Base-by-base conservation (phyloP, 2,888 invertebrate genomes). In the Mythimna pallens region DNA sequence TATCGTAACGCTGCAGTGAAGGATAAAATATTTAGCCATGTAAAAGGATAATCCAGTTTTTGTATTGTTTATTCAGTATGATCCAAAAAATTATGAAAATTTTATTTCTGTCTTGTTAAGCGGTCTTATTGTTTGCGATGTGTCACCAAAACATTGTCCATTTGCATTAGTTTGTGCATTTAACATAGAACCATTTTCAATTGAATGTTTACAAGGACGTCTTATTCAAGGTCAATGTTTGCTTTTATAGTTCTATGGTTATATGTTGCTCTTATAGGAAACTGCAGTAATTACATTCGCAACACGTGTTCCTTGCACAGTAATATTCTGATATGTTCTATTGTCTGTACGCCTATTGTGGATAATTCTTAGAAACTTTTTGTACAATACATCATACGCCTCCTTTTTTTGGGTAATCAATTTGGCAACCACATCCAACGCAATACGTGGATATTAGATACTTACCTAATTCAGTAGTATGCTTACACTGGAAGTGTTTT, bases 181-280 rank as follows among this genome's bases (percentile, higher is more conserved):
- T 43, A 65, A 52, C 50, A 70, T 65, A 52, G 52, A 72, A 65
- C 61, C 43, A 79, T 84, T 76, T 72, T 69, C 62, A 77, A 78
- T 73, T 83, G 71, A 83, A 77, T 84, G 77, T 84, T 84, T 78
- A 79, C 92, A 94, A 94, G 93, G 92, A 92, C 93, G 87, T 82
- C 73, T 89, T 89, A 89, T 88, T 89, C 91, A 93, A 94, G 92
- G 93, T 92, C 93, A 91, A 84, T 92, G 88, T 91, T 91, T 89
- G 86, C 84, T 80, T 86, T 87, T 77, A 80, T 81, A 76, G 84
- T 87, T 89, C 90, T 90, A 81, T 67, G 68, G 30, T 71, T 72
- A 77, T 59, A 55, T 61, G 40, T n/a, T 43, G 43, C 5, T 43
- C 22, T 74, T 83, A 70, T 74, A 74, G 81, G 72, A 82, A 82